Percentiles rank a stretch among this genome's conserved stretches.
Conservation (phyloP, 2,888 invertebrate species). For the Cylindroiulus punctatus region DNA sequence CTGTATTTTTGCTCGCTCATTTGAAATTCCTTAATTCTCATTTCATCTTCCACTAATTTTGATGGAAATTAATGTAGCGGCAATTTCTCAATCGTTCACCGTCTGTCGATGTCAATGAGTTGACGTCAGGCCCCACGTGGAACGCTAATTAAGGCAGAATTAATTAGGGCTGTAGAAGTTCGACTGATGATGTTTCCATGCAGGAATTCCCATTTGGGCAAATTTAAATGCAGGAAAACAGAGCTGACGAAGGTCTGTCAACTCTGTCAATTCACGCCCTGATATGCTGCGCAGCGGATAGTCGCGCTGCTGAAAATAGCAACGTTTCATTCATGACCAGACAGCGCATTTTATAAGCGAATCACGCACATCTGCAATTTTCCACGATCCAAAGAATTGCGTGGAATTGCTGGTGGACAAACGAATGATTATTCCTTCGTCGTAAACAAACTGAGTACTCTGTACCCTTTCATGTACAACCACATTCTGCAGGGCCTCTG, state of each 20-base stretch:
- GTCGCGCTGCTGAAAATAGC: no score
- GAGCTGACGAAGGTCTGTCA: not conserved
- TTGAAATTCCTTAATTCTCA: not conserved
- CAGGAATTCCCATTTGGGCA: not conserved
- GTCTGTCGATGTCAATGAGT: not conserved
- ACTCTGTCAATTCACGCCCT: not conserved
- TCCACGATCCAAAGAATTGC: no score
- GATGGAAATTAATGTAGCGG: not conserved
- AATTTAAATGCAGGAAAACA: not conserved
- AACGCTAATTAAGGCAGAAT: conserved; percentile 3
- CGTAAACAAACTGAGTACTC: no score
- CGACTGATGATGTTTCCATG: not conserved
- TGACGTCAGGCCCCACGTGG: not conserved
- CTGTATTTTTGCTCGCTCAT: not conserved
- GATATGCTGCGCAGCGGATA: not conserved
- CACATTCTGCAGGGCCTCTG: no score
- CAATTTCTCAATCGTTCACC: not conserved
- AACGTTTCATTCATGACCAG: not conserved
- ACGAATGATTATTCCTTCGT: no score
- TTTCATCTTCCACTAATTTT: not conserved
- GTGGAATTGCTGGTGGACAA: no score
- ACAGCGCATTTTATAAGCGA: not conserved
- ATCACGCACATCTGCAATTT: not conserved
- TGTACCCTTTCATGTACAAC: no score
- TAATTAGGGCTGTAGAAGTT: not conserved